phyloP scores from a whole-genome alignment of 2,888 invertebrate genomes.

The Geophilus truncorum region DNA sequence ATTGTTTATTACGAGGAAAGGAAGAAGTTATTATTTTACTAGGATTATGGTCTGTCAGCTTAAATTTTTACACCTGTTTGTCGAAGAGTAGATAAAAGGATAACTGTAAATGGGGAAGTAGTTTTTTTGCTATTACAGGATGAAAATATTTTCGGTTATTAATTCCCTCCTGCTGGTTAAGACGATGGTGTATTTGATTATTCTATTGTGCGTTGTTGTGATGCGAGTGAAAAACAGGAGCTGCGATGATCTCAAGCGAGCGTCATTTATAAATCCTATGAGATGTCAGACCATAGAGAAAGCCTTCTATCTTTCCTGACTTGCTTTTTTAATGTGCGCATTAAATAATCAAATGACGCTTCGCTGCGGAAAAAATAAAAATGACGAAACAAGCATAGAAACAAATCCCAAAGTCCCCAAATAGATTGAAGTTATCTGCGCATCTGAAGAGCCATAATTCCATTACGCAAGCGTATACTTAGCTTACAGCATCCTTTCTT shows the following conservation, averaged over 20 bases:
- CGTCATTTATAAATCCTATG: conserved; percentile 17
- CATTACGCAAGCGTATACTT: conserved; percentile 22
- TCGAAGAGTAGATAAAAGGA: not conserved
- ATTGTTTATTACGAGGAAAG: not conserved
- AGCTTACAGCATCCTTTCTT: conserved; percentile 5
- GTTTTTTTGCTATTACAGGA: not conserved
- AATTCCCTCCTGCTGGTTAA: not conserved
- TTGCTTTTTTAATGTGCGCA: conserved; percentile 14
- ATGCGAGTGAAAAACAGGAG: not conserved
- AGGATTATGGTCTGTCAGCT: not conserved
- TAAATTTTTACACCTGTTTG: not conserved
- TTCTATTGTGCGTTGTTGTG: not conserved
- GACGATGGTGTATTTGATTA: not conserved
- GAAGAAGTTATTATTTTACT: not conserved
- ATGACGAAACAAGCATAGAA: conserved; percentile 11
- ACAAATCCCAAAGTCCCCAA: conserved; percentile 23
- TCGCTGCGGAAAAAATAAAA: not conserved
- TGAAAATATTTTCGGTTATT: not conserved
- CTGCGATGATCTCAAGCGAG: not conserved
- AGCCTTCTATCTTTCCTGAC: not conserved
- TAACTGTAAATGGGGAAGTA: not conserved
- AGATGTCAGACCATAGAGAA: not conserved
- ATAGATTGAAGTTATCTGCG: conserved; percentile 24
- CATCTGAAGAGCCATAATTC: conserved; percentile 24
- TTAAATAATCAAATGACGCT: conserved; percentile 25